These are phyloP conservation scores for Spatulosminthurus flaviceps DNA, from an alignment of 2,888 invertebrate species.

Conservation along the genomic window DNA sequence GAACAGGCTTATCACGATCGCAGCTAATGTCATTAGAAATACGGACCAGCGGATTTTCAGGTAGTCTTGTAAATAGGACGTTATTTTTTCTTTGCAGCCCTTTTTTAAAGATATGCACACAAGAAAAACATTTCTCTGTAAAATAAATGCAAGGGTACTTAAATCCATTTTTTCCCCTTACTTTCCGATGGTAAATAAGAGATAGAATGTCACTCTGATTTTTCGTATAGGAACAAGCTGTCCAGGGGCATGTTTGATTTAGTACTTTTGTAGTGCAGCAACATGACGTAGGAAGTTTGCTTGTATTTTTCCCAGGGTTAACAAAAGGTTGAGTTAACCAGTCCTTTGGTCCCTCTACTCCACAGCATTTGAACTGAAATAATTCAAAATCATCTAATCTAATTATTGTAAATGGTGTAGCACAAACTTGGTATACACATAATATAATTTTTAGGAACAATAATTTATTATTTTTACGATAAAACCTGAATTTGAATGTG, in stretches of 20 bases:
- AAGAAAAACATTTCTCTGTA: too few species aligned
- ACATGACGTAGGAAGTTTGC: neutral
- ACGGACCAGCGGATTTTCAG: neutral
- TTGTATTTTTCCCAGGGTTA: neutral
- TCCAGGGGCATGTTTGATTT: neutral
- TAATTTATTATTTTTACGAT: too few species aligned
- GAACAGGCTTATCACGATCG: neutral
- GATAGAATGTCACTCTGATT: neutral
- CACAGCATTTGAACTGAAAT: constrained; percentile 31
- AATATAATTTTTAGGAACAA: too few species aligned
- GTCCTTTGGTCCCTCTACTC: neutral
- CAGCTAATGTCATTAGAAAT: neutral
- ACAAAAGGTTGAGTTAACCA: neutral
- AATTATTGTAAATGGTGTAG: neutral
- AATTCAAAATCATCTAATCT: neutral
- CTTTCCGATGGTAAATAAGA: too few species aligned
- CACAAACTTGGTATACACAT: too few species aligned
- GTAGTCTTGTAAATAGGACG: neutral
- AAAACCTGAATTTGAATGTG: neutral
- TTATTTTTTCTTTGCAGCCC: neutral
- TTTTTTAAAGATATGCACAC: too few species aligned
- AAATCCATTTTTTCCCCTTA: too few species aligned
- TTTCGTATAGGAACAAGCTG: neutral
- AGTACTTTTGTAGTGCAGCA: neutral
- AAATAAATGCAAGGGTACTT: too few species aligned